Base-by-base conservation (phyloP, 2,113 vertebrate genomes). In the Halichoerus grypus region DNA sequence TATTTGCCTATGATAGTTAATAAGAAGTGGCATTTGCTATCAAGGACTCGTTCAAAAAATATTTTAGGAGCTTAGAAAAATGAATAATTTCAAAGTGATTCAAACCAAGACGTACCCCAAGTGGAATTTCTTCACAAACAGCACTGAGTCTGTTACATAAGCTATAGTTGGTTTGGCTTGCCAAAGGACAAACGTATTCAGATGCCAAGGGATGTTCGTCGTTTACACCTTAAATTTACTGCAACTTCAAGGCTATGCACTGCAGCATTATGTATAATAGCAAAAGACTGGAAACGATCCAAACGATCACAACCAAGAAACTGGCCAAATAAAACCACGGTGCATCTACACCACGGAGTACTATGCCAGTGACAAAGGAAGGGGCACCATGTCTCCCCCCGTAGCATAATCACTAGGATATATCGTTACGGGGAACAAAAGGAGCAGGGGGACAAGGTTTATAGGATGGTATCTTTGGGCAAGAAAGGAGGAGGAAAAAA, bases 61-160 rank as follows among this genome's bases (percentile, higher is more conserved):
- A 88, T 53, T 88, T 72, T 49, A 92, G 46, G 13, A 93, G 21
- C 65, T 81, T 83, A 91, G 65, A 71, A 95, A 95, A 92, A 61
- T 91, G 55, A 96, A 36, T 46, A 65, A 61, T 89, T 87, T 80
- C 59, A 72, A 71, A 67, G 69, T 28, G 36, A 92, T 74, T 92
- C 59, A 79, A 94, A 77, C 14, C 26, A 65, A 85, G 46, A 94
- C 5, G 39, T 86, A 28, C 42, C 85, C 79, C 82, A 89, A 95
- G 77, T n/a, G 15, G 46, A 97, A 82, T 86, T 80, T 87, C 71
- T 53, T 94, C 57, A 81, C 77, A 53, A 82, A 82, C 4, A 65
- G n/a, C 69, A 33, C 7, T 19, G 22, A 19, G 31, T 94, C 33
- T 0, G 33, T 92, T 86, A 86, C 28, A 15, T 77, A 96, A 95